These are phyloP conservation scores for human (Homo sapiens) DNA, from an alignment of 2,113 vertebrate genomes.

Conservation along the genomic window DNA sequence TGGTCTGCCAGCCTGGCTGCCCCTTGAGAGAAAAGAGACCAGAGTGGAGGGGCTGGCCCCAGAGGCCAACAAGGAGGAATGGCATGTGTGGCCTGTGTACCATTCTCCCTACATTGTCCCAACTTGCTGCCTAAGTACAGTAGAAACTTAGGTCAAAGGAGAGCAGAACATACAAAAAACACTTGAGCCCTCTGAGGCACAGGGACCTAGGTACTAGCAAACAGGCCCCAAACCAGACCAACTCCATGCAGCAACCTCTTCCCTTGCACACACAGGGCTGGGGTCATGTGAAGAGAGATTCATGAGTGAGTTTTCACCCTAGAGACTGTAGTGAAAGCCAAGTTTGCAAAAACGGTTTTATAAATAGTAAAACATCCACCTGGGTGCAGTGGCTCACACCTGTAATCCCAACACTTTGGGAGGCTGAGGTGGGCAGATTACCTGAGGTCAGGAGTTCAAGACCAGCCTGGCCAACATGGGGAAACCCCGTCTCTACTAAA, in stretches of 20 bases:
- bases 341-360: background rate
- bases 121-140: no score
- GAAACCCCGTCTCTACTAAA: no score
- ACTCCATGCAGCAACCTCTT: accelerated
- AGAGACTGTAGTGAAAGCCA: background rate
- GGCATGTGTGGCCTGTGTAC: background rate
- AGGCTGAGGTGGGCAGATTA: no score
- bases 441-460: no score
- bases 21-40: background rate
- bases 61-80: accelerated
- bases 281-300: background rate
- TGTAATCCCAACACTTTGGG: no score
- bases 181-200: background rate
- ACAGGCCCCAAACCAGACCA: accelerated
- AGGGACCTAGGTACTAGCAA: no score
- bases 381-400: no score
- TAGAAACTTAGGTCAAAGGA: background rate
- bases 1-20: background rate
- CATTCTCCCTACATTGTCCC: background rate
- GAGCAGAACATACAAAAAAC: background rate
- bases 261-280: background rate
- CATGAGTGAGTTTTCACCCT: background rate
- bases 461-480: no score
- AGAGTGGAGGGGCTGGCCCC: background rate
- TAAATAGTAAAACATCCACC: background rate